Percentiles rank a stretch among this genome's conserved stretches.
Conservation (phyloP, 2,113 vertebrate genomes). For the Catharus fuscescens region DNA sequence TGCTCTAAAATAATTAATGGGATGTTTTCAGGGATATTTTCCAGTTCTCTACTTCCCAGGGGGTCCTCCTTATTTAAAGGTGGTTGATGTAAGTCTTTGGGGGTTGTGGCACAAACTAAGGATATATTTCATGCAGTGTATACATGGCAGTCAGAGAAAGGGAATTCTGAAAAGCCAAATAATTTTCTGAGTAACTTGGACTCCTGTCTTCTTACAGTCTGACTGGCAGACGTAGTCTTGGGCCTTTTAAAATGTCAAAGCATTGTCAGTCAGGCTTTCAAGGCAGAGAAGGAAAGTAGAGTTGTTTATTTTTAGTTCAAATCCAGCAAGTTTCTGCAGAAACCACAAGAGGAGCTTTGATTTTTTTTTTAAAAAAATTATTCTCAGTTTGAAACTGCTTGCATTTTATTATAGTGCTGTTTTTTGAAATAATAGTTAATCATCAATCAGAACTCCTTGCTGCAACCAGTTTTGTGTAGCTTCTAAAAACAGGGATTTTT, state of each 20-base stretch:
- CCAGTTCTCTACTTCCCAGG: background rate
- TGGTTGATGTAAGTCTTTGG: background rate
- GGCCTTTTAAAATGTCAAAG: background rate
- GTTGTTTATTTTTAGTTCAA: background rate
- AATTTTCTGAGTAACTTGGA: background rate
- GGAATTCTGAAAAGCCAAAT: background rate
- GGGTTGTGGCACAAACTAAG: background rate
- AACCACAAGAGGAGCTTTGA: background rate
- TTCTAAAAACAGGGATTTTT: background rate
- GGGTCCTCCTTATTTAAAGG: background rate
- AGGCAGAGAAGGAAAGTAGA: background rate
- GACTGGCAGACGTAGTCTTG: background rate
- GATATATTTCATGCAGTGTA: background rate
- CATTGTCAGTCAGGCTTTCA: background rate
- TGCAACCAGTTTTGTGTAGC: background rate
- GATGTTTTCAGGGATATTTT: background rate
- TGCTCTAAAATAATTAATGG: background rate
- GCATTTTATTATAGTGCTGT: background rate
- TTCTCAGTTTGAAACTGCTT: background rate
- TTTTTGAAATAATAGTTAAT: background rate
- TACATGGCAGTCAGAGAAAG: background rate
- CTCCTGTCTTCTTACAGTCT: background rate
- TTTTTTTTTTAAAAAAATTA: background rate
- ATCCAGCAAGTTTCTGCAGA: background rate
- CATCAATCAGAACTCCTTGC: background rate